Base-by-base conservation (phyloP, 2,797 vertebrate species). In the Hybognathus amarus region DNA sequence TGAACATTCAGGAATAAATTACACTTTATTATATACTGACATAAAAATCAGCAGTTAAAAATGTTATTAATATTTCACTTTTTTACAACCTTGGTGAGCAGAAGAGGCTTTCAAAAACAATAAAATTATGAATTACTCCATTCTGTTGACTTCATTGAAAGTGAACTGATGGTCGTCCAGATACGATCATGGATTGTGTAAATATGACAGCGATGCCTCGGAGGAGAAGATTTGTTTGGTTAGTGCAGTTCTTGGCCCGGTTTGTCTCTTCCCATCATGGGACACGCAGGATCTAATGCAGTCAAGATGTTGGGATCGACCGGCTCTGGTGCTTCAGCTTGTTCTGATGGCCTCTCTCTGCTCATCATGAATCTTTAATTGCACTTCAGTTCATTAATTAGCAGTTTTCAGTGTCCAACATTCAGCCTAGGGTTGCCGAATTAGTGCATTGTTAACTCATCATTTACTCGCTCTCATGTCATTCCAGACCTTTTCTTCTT, bases 201-300 rank as follows among this genome's bases (percentile, higher is more conserved):
- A 81, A 86, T 83, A 83, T 77, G 85, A 77, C 79, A 66, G 69
- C 52, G 24, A 76, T 50, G 61, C 52, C 79, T 74, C 59, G 64
- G 68, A 83, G 63, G 73, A 45, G 67, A 80, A n/a, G 61, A 64
- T 24, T 42, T 83, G 80, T 85, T 85, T 85, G 78, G 61, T 70
- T 77, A 69, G 5, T 24, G 40, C 47, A 59, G 73, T 17, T 79
- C 66, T 77, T 68, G 27, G 73, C 78, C 11, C 20, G 50, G 59
- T 70, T 40, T 20, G 33, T 66, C 80, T 86, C 83, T 66, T 75
- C 38, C 36, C 73, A 6, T 71, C 68, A 18, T 20, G n/a, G 73
- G 80, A 71, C 80, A 83, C 50, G 68, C 87, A 79, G 78, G 69
- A 71, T 82, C 83, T 87, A 83, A 88, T 84, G 83, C 47, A 82